Evolutionary conservation across 2,113 vertebrate genomes (phyloP), one percentile per base, ranked within the genome.

Genomic region (Hydrochoerus hydrochaeris): DNA sequence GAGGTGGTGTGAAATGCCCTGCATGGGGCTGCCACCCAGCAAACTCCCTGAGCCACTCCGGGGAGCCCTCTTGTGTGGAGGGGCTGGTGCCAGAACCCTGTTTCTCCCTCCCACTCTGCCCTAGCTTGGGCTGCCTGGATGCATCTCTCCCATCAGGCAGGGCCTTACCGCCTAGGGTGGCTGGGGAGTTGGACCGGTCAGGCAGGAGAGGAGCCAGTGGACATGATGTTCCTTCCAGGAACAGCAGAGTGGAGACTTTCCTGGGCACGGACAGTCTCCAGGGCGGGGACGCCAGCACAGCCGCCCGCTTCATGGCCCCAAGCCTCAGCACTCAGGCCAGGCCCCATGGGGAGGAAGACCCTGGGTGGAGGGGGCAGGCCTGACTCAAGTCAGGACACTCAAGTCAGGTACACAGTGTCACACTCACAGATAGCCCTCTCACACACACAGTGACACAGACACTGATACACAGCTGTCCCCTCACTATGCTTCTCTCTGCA

Each of bases 161-260:
- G 6, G 38, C 80, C 71, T 85, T 38, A 0, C 44, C 9, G 75
- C 89, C 90, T 0, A 2, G 60, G 67, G 73, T 77, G 19, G 85
- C 87, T 28, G 8, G 49, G 49, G 44, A 95, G 58, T 80, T 96
- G 97, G 83, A 58, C 81, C 63, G 6, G 0, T 14, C 13, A 4
- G 88, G 62, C 4, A 6, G 88, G 80, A 94, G 80, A 67, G 89
- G 49, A 87, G 26, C 97, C n/a, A 82, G 75, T 52, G 62, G 92
- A 94, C 0, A 0, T 54, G 30, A 84, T 96, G 96, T 93, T 92
- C 96, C 91, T 97, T 85, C 85, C 78, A 75, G 96, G 90, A 96
- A 93, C 78, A 49, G 52, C 84, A 93, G 85, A 90, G 49, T 28
- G 58, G 67, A 82, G 52, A 41, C 38, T 54, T 95, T 96, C 91